Evolutionary conservation across 2,797 vertebrate genomes (phyloP).

Genomic region (Cyclopterus lumpus): DNA sequence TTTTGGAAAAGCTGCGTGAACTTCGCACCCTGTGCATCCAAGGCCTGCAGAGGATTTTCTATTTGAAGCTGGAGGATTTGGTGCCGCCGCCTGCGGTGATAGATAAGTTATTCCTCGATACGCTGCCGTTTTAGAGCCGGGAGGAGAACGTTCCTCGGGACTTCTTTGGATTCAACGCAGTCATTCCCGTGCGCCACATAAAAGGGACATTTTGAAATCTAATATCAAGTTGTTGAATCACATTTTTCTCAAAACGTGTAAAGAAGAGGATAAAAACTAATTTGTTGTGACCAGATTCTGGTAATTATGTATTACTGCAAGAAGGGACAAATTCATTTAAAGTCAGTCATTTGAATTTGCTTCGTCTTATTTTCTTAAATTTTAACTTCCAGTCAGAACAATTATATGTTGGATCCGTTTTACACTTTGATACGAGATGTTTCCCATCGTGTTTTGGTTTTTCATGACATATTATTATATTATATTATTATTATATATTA

Average conservation of each 20-base stretch:
- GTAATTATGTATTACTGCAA: constrained; percentile 8
- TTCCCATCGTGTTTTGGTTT: constrained; percentile 33
- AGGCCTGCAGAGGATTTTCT: constrained; percentile 98
- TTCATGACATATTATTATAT: constrained; percentile 27
- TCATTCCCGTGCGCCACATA: constrained; percentile 6
- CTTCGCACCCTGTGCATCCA: constrained; percentile 96
- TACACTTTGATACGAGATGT: constrained; percentile 51
- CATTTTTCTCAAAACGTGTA: not conserved
- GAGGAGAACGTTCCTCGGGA: not conserved
- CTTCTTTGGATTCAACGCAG: not conserved
- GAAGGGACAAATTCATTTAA: not conserved
- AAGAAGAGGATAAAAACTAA: not conserved
- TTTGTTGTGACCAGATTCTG: not conserved
- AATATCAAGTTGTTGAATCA: not conserved
- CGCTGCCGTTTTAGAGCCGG: constrained; percentile 91
- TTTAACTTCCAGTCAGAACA: too few species aligned
- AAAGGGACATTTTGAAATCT: not conserved
- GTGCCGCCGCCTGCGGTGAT: constrained; percentile 97
- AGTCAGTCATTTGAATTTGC: not conserved
- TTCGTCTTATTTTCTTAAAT: constrained; percentile 9
- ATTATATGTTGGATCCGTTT: constrained; percentile 12
- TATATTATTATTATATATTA: too few species aligned
- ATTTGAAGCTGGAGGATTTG: constrained; percentile 98
- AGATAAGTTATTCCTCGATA: constrained; percentile 98
- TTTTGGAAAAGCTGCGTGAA: constrained; percentile 95